Percentiles rank a stretch among this genome's conserved stretches.
Evolutionary conservation across 1,140 invertebrate species (phyloP).

Genomic region (Leptonema lineaticorne): DNA sequence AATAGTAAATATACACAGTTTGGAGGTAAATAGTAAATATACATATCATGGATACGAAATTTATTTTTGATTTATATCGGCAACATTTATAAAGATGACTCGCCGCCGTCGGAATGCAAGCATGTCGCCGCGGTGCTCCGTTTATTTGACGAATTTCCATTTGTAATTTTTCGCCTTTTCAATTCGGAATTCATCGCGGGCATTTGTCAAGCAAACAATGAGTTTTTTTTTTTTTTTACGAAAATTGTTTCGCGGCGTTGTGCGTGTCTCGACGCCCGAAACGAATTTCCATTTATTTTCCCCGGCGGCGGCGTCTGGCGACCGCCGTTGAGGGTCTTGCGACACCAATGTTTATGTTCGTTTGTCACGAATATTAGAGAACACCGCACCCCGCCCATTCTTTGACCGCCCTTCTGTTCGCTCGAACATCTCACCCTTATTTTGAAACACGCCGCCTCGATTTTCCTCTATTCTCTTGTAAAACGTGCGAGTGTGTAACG

Average conservation of each 20-base stretch:
- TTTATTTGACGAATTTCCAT: conserved; percentile 22
- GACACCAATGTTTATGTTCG: conserved; percentile 19
- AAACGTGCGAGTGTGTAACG: too few species aligned
- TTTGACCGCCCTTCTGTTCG: too few species aligned
- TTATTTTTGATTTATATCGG: too few species aligned
- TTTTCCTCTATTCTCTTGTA: too few species aligned
- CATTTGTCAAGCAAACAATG: conserved; percentile 20
- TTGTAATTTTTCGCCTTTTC: conserved; percentile 14
- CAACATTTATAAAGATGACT: too few species aligned
- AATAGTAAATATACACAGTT: too few species aligned
- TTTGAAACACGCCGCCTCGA: too few species aligned
- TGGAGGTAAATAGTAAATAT: too few species aligned
- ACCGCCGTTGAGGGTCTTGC: neutral
- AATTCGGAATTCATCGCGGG: conserved; percentile 11
- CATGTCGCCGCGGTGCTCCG: neutral
- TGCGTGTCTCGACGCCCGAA: conserved; percentile 5
- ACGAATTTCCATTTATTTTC: conserved; percentile 16
- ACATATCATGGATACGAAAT: too few species aligned
- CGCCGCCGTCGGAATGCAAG: neutral
- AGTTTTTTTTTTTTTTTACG: conserved; percentile 5
- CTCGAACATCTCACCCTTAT: too few species aligned
- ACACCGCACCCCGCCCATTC: too few species aligned
- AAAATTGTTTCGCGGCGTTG: conserved; percentile 3
- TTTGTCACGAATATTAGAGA: conserved; percentile 12
- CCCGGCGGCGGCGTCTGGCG: neutral